phyloP scores from a whole-genome alignment of 2,797 vertebrate species.

The Potorous gilbertii region DNA sequence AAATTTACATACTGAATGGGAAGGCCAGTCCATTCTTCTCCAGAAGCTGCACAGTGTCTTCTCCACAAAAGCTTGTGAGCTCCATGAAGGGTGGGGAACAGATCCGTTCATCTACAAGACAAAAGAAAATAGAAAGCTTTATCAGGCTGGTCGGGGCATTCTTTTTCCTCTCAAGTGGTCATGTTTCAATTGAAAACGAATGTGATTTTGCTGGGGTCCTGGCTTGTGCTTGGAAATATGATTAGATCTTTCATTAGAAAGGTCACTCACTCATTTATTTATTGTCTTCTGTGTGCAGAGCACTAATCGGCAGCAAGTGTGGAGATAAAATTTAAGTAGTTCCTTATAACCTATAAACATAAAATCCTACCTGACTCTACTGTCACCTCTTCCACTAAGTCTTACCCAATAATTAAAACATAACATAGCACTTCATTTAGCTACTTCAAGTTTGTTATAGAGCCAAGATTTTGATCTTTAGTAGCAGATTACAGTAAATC shows the following conservation, averaged over 20 bases:
- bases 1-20: conserved; percentile 93
- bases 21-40: conserved; percentile 95
- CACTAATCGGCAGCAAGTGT: neutral
- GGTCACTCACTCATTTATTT: neutral
- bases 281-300: neutral
- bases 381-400: neutral
- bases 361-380: neutral
- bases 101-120: conserved; percentile 89
- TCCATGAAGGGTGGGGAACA: conserved; percentile 99
- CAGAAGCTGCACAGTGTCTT: conserved; percentile 94
- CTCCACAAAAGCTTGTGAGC: conserved; percentile 93
- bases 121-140: neutral
- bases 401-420: neutral
- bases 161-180: conserved; percentile 34
- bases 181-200: neutral
- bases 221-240: neutral
- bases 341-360: neutral
- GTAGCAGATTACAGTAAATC: neutral
- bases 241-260: conserved; percentile 27
- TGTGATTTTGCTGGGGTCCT: neutral
- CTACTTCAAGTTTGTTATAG: neutral
- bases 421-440: neutral
- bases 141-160: conserved; percentile 17
- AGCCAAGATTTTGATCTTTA: neutral
- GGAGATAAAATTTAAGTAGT: neutral